Base-by-base conservation (phyloP, 1,140 invertebrate genomes). In the Myzus persicae region DNA sequence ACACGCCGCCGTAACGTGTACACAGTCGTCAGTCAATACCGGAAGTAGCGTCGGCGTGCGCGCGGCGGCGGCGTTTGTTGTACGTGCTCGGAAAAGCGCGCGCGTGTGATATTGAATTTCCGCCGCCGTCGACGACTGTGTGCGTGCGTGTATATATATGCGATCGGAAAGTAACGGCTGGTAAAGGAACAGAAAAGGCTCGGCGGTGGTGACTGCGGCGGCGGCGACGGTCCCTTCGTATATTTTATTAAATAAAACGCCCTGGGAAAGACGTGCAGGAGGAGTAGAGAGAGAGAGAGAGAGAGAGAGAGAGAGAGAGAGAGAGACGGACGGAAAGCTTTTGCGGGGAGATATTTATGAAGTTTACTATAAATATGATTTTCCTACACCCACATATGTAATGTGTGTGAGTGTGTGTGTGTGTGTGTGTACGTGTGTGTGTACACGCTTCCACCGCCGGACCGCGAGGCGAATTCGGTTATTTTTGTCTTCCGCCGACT, bases 191-290 rank as follows among this genome's bases (percentile, higher is more conserved):
- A 24, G 82, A 67, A 84, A 84, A 84, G 36, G 38, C 82, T 26
- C 38, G 82, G 40, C 22, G 59, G 59, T 14, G n/a, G 31, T n/a
- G 59, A n/a, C n/a, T n/a, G 59, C 11, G 22, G 59, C 11, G 31
- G 31, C 59, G 14, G 59, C 4, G 59, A 8, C 11, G 40, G 22
- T 51, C 24, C 51, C 4, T 24, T 90, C 38, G 22, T 54, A 54
- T 44, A 40, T 90, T 38, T 90, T 90, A 90, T 90, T 90, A 59
- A 90, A 90, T 90, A 90, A 90, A 90, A 90, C 89, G 18, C 44
- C 42, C 42, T 1, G 84, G 1, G 42, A 85, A 85, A 85, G 84
- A 42, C 26, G 38, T 31, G 8, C 36, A 11, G 18, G 22, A 22
- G 22, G 2, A 9, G 2, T 18, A 40, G 20, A 9, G 22, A 40